Percentiles rank a stretch among this genome's conserved stretches.
Conservation (phyloP, 2,888 invertebrate species). For the Tenodera sinensis region DNA sequence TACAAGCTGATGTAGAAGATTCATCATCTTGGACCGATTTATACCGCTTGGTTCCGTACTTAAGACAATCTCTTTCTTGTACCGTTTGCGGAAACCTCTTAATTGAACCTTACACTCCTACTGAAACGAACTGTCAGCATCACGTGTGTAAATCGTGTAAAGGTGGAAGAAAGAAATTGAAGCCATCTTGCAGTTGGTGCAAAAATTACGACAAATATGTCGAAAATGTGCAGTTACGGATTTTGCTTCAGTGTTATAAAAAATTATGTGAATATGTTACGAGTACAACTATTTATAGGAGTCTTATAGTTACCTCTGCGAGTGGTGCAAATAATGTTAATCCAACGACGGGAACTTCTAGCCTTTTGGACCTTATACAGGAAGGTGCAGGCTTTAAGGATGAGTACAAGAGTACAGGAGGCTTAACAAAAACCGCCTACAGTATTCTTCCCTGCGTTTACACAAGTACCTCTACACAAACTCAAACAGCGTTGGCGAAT, state of each 20-base stretch:
- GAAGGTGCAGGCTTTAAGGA: constrained; percentile 77
- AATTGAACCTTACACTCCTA: constrained; percentile 76
- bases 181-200: constrained; percentile 82
- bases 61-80: constrained; percentile 84
- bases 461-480: constrained; percentile 57
- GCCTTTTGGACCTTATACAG: constrained; percentile 70
- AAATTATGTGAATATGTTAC: constrained; percentile 81
- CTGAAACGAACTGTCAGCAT: constrained; percentile 77
- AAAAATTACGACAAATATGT: constrained; percentile 77
- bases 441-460: constrained; percentile 71
- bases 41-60: constrained; percentile 76
- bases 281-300: constrained; percentile 66
- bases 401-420: constrained; percentile 68
- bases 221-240: constrained; percentile 76
- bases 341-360: constrained; percentile 50
- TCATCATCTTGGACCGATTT: constrained; percentile 72
- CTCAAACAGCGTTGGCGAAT: constrained; percentile 39
- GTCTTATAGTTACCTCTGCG: constrained; percentile 45
- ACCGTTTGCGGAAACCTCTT: constrained; percentile 83
- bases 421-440: constrained; percentile 69
- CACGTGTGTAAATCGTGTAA: constrained; percentile 82
- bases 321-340: constrained; percentile 45
- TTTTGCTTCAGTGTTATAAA: constrained; percentile 83
- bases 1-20: constrained; percentile 68
- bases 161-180: constrained; percentile 79